These are phyloP conservation scores for Parazoanthus darwini DNA, from an alignment of 92 coral and sea anemone genomes.

Conservation along the genomic window DNA sequence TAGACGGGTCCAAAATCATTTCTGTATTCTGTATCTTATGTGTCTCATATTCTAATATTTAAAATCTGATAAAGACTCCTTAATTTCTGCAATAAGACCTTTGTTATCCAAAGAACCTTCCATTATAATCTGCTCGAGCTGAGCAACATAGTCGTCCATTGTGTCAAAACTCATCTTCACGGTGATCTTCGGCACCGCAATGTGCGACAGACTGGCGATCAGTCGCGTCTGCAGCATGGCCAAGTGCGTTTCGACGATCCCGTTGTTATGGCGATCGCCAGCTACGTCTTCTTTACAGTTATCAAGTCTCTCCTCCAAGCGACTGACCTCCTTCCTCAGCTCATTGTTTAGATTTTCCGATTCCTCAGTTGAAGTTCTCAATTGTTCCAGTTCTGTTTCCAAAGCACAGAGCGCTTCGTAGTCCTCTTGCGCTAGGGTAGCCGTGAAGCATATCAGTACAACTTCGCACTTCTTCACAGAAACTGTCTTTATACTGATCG, in stretches of 20 bases:
- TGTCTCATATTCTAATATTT: slow-evolving; percentile 57
- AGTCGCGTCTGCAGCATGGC: slow-evolving; percentile 92
- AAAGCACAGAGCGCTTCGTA: slow-evolving; percentile 75
- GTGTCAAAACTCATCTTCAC: slow-evolving; percentile 88
- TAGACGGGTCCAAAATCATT: background rate
- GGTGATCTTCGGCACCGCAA: slow-evolving; percentile 76
- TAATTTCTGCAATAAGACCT: slow-evolving; percentile 74
- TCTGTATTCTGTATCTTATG: background rate
- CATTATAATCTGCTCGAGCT: slow-evolving; percentile 69
- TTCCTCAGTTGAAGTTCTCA: slow-evolving; percentile 86
- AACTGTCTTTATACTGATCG: background rate
- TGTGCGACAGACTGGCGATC: slow-evolving; percentile 89
- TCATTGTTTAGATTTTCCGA: slow-evolving; percentile 79
- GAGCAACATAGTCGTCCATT: slow-evolving; percentile 80
- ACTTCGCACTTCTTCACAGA: background rate
- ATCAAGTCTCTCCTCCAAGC: slow-evolving; percentile 77
- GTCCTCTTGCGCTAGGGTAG: slow-evolving; percentile 74
- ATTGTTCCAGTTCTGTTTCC: slow-evolving; percentile 81
- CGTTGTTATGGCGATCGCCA: slow-evolving; percentile 75
- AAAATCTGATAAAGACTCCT: slow-evolving; percentile 88
- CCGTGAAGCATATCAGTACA: background rate
- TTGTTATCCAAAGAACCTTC: slow-evolving; percentile 63
- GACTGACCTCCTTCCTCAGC: slow-evolving; percentile 68
- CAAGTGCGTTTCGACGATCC: slow-evolving; percentile 87
- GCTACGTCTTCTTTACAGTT: slow-evolving; percentile 76